These are phyloP conservation scores for Cygnus olor DNA, from an alignment of 2,797 vertebrate genomes.

Conservation along the genomic window DNA sequence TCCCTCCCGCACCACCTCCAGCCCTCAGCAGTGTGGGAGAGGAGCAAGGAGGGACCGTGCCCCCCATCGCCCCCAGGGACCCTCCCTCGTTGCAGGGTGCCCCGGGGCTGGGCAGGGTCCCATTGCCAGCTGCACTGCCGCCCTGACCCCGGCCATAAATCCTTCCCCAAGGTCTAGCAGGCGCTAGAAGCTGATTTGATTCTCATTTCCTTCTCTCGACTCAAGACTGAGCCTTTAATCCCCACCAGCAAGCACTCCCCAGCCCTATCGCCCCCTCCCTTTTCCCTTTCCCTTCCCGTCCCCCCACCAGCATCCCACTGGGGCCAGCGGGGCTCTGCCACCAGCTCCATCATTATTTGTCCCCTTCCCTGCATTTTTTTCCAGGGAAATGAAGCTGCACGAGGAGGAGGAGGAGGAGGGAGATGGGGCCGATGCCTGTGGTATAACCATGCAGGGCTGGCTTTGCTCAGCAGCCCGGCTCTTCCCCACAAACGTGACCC, in stretches of 20 bases:
- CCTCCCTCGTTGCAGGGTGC: background rate
- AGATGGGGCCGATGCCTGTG: rapidly evolving
- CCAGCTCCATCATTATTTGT: background rate
- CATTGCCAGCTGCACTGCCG: background rate
- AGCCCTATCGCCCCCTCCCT: background rate
- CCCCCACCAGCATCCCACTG: background rate
- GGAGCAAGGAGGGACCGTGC: background rate
- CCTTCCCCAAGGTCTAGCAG: background rate
- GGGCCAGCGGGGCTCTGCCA: background rate
- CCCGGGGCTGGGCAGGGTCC: background rate
- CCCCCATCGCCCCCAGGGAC: background rate
- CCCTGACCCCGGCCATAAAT: background rate
- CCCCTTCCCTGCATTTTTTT: background rate
- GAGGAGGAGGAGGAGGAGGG: too few species aligned
- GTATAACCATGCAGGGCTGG: background rate
- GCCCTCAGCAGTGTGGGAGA: background rate
- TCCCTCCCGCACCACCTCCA: background rate
- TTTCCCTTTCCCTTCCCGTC: background rate
- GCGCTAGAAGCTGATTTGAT: slow-evolving; percentile 21
- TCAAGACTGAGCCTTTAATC: slow-evolving; percentile 54
- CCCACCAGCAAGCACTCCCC: background rate
- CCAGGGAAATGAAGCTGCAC: background rate
- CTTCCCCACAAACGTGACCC: rapidly evolving
- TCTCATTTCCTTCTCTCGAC: slow-evolving; percentile 56
- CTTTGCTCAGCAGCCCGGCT: background rate